Percentiles rank a stretch among this genome's conserved stretches.
Conservation (phyloP, 35 echinoderm and acorn worm species). For the Amphiura filiformis region DNA sequence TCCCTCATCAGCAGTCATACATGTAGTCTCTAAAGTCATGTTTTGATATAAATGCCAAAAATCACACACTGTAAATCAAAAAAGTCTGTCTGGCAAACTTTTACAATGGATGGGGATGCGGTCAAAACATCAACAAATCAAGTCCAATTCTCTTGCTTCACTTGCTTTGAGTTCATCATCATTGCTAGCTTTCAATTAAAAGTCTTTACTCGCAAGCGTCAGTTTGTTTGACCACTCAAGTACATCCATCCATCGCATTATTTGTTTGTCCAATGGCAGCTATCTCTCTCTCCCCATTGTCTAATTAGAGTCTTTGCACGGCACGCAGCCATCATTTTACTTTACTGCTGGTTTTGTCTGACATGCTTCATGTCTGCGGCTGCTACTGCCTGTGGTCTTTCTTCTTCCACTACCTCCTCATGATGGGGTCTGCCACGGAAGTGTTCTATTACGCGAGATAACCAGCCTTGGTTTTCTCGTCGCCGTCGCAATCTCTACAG, state of each 20-base stretch:
- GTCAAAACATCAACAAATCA: neutral
- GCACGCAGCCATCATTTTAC: neutral
- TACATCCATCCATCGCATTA: too few species aligned
- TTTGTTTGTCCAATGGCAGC: too few species aligned
- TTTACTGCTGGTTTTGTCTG: neutral
- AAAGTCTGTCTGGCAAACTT: neutral
- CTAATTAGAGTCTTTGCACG: too few species aligned
- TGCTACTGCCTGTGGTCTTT: neutral
- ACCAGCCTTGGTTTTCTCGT: constrained; percentile 4
- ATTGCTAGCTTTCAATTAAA: too few species aligned
- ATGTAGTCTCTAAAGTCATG: neutral
- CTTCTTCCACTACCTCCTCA: neutral
- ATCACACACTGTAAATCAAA: constrained; percentile 15
- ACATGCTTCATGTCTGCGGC: neutral
- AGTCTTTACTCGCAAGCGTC: too few species aligned
- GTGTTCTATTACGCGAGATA: neutral
- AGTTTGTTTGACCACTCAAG: too few species aligned
- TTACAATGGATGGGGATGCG: neutral
- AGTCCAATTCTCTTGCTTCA: too few species aligned
- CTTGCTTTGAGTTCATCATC: too few species aligned
- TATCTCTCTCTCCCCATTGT: too few species aligned
- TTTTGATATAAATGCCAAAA: neutral
- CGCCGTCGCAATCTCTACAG: neutral
- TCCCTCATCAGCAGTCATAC: neutral
- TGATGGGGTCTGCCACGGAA: neutral